These are phyloP conservation scores for Hippolais icterina DNA, from an alignment of 2,113 vertebrate species.

Conservation along the genomic window DNA sequence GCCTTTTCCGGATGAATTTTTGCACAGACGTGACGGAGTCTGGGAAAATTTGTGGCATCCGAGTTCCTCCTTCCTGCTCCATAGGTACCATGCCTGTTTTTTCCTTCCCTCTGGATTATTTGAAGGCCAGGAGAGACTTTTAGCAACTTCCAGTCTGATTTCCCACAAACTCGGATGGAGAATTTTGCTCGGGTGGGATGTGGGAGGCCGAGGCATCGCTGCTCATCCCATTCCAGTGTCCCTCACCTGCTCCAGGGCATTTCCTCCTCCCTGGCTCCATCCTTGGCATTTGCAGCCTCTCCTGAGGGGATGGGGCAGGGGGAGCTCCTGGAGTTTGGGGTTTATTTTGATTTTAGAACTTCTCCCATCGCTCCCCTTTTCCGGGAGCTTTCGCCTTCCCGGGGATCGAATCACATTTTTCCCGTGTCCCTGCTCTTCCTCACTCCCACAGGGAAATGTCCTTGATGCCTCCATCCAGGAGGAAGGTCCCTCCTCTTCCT, in stretches of 20 bases:
- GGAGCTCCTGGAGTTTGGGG: background rate
- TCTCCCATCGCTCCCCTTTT: background rate
- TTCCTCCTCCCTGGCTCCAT: background rate
- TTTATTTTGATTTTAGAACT: background rate
- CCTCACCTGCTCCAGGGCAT: background rate
- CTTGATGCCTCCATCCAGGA: accelerated
- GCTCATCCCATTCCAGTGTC: background rate
- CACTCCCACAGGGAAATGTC: accelerated
- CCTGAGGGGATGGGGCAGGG: accelerated
- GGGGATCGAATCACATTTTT: accelerated
- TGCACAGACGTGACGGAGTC: background rate
- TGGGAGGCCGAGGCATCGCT: accelerated
- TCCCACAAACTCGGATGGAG: accelerated
- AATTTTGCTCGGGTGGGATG: accelerated
- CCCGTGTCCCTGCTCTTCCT: background rate
- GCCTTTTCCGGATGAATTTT: background rate
- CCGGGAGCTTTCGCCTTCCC: background rate
- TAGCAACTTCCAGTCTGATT: background rate
- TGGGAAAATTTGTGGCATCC: background rate
- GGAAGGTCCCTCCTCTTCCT: background rate
- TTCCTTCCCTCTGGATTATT: background rate
- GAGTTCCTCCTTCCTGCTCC: background rate
- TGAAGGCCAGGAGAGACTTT: background rate
- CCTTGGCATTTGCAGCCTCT: background rate
- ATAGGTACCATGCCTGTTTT: background rate